Percentiles rank a stretch among this genome's conserved stretches.
Evolutionary conservation across 1,140 invertebrate species (phyloP).

Genomic region (Lordiphosa mommai): DNA sequence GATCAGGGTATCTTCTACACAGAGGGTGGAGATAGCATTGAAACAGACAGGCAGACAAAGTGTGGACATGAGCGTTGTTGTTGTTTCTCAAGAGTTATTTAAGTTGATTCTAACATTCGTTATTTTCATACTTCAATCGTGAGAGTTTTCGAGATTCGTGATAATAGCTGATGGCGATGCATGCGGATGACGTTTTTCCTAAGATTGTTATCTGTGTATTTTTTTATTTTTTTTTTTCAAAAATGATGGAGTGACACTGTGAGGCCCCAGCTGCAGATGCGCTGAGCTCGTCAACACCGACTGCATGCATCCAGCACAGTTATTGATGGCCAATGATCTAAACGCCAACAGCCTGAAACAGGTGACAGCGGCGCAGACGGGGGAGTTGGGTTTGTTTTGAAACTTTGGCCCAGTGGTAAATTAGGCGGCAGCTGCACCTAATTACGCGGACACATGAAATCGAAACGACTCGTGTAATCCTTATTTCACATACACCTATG

Average conservation of each 20-base stretch:
- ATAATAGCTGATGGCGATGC: no score
- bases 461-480: constrained; percentile 27
- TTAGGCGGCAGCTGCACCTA: constrained; percentile 1
- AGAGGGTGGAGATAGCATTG: no score
- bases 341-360: background rate
- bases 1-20: no score
- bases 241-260: constrained; percentile 1
- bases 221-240: no score
- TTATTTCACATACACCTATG: constrained; percentile 26
- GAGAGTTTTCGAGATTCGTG: no score
- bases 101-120: no score
- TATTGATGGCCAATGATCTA: background rate
- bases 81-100: no score
- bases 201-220: no score
- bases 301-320: background rate
- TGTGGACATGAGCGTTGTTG: no score
- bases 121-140: no score
- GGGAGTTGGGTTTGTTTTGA: background rate
- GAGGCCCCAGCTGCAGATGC: background rate
- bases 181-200: no score
- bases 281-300: background rate
- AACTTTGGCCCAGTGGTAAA: background rate
- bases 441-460: constrained; percentile 4
- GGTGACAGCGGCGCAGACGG: background rate
- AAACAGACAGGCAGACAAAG: no score